These are phyloP conservation scores for Tetraodon nigroviridis DNA, from an alignment of 2,113 vertebrate species.

Conservation along the genomic window DNA sequence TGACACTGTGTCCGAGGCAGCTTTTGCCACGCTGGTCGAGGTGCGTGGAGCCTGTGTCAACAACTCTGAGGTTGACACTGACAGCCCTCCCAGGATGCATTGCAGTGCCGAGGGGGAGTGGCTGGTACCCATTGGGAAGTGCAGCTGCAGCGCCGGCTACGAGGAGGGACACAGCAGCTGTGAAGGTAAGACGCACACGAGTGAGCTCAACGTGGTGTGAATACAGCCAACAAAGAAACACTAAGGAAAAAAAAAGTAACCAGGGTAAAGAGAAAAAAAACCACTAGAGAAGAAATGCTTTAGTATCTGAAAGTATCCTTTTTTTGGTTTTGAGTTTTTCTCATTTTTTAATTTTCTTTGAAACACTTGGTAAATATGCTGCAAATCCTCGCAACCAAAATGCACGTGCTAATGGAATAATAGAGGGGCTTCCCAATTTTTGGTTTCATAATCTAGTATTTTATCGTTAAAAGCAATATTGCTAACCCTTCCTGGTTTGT, in stretches of 20 bases:
- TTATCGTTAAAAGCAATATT: no score
- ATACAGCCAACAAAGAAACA: conserved; percentile 1
- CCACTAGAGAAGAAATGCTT: no score
- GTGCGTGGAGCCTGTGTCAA: conserved; percentile 88
- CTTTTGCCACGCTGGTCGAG: conserved; percentile 91
- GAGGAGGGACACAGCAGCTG: conserved; percentile 92
- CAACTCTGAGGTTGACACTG: conserved; percentile 84
- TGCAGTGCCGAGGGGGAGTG: conserved; percentile 96
- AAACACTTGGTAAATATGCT: no score
- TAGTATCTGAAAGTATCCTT: no score
- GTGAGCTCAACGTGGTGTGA: background rate
- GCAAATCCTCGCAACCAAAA: no score
- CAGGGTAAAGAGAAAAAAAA: no score
- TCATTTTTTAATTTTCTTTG: no score
- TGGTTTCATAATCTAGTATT: no score
- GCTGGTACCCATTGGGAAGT: conserved; percentile 94
- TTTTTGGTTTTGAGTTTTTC: no score
- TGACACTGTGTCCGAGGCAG: conserved; percentile 87
- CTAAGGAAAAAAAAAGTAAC: background rate
- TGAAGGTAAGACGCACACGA: conserved; percentile 79
- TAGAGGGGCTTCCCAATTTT: no score
- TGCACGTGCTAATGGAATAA: no score
- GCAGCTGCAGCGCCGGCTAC: conserved; percentile 89
- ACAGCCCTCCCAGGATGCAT: conserved; percentile 92
- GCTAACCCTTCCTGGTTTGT: no score